Evolutionary conservation across 2,888 invertebrate species (phyloP), one percentile per base, ranked within the genome.

Genomic region (Ectemnius cavifrons): DNA sequence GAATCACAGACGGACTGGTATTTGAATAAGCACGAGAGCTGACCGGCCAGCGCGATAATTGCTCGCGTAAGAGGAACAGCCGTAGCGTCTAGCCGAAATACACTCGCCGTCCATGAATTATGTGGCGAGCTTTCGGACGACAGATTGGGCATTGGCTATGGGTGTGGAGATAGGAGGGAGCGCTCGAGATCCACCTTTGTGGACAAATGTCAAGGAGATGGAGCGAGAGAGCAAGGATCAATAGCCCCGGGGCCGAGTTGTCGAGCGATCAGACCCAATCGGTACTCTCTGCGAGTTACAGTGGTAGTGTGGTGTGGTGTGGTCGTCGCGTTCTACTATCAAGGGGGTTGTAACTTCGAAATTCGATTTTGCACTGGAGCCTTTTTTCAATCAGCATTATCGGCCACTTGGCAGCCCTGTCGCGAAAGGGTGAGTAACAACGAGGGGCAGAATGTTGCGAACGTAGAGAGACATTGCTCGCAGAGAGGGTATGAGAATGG

Each of bases 351-450:
- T 71, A 70, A 77, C 61, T 70, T 75, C 73, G 78, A 82, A 82
- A 85, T 83, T 87, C 82, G 84, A 87, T 87, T 86, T 84, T 80
- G 75, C 75, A 76, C 76, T 77, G 75, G 76, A 79, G 84, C 82
- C 73, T 84, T 81, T 86, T 86, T 87, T 86, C 87, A 87, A 87
- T 87, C 84, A 84, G 83, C 85, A 80, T 84, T 86, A 85, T 85
- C 86, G 84, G 82, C 78, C 81, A 76, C 76, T 85, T 81, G 83
- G 81, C 86, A 85, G 83, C 83, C 82, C 82, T 81, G 79, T 78
- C 79, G 72, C 71, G 71, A 52, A 70, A 77, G 75, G 67, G 68
- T 64, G 71, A 58, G 74, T 69, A 73, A 72, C 71, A 70, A 37
- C 37, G 37, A 37, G 37, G 37, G 37, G 37, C 8, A 4, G 37